Base-by-base conservation (phyloP, 2,113 vertebrate species). In the Lucifuga dentata region DNA sequence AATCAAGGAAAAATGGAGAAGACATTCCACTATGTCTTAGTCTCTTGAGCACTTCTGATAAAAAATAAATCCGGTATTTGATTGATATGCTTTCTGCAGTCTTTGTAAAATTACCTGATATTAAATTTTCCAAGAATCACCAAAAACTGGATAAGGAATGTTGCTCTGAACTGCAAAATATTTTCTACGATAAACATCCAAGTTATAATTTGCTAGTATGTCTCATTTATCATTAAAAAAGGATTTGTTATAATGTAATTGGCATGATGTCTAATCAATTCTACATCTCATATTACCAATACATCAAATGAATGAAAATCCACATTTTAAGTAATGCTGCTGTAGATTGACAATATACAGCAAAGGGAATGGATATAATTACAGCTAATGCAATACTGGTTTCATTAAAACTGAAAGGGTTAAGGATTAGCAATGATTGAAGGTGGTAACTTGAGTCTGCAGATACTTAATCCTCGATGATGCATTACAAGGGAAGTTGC, bases 1-100 rank as follows among this genome's bases (percentile, higher is more conserved):
- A 70, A 79, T 72, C 71, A 52, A 70, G 55, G 64, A 45, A 85
- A 83, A 76, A 88, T 81, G 78, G 74, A 58, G 77, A 77, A 82
- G 63, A 35, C 39, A 81, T 69, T 69, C 67, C 67, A 48, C 48
- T 32, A 48, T 53, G 62, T 57, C 29, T 58, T 74, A 36, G 67
- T 67, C 58, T 71, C 55, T 56, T 24, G 3, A 69, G 56, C 48
- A 29, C 38, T 17, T 57, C 39, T 51, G 52, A 51, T 23, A 50
- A 23, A 49, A 60, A 63, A 76, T 59, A 23, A 38, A 79, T 64
- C 21, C 67, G 41, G 40, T 36, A 66, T 39, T 56, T 59, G 24
- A 61, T 11, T 60, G n/a, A 71, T 56, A 57, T 41, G 48, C 50
- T 12, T 33, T 15, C 39, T 46, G 33, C 76, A 69, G 13, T 23